Percentiles rank a stretch among this genome's conserved stretches.
phyloP scores from a whole-genome alignment of 2,113 vertebrate genomes.

The Chauna torquata region DNA sequence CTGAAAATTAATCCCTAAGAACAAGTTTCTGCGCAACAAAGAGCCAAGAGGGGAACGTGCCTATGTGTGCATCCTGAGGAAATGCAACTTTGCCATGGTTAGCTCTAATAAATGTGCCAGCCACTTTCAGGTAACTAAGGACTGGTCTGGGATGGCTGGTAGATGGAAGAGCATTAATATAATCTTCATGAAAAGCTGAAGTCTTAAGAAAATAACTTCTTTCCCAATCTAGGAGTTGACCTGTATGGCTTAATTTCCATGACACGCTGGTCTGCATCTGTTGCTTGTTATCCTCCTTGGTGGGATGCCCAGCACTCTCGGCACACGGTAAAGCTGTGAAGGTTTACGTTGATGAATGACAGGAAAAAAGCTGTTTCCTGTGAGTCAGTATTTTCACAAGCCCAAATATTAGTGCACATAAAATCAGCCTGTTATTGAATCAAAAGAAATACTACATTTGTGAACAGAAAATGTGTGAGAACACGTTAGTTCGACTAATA shows the following conservation, averaged over 20 bases:
- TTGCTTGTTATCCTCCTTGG: rapidly evolving
- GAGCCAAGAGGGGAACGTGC: rapidly evolving
- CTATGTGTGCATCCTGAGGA: rapidly evolving
- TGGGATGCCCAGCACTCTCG: rapidly evolving
- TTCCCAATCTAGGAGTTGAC: background rate
- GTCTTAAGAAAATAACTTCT: background rate
- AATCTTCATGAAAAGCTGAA: background rate
- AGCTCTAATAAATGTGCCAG: background rate
- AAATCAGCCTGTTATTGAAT: background rate
- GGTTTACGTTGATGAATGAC: rapidly evolving
- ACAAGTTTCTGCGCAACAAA: no score
- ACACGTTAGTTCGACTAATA: background rate
- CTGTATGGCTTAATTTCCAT: background rate
- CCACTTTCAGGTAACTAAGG: rapidly evolving
- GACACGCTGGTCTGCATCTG: background rate
- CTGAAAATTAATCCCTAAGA: rapidly evolving
- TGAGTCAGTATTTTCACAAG: background rate
- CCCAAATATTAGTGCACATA: background rate
- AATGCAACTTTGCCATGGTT: rapidly evolving
- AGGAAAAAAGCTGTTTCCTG: background rate
- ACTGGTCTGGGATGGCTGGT: background rate
- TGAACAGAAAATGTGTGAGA: background rate
- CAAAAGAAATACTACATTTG: background rate
- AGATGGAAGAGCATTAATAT: no score
- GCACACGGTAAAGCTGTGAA: rapidly evolving